Evolutionary conservation across 1,140 invertebrate species (phyloP).

Genomic region (Battus philenor): DNA sequence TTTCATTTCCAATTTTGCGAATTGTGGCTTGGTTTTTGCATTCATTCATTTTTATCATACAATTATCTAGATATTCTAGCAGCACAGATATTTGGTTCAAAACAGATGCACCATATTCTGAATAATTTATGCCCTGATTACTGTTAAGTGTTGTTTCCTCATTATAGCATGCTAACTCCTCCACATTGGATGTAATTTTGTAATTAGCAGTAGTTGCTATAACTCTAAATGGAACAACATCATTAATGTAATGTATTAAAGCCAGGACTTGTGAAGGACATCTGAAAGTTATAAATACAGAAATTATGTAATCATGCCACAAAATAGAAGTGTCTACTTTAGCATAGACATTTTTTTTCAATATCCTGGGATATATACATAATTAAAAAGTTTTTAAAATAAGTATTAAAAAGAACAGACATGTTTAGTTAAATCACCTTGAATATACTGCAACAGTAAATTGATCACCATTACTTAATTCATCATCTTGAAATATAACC

Average conservation of each 20-base stretch:
- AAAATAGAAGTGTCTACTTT: background rate
- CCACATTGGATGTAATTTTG: slow-evolving; percentile 27
- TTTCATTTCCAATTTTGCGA: slow-evolving; percentile 36
- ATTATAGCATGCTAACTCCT: slow-evolving; percentile 25
- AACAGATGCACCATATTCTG: slow-evolving; percentile 27
- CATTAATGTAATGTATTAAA: slow-evolving; percentile 44
- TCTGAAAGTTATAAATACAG: slow-evolving; percentile 31
- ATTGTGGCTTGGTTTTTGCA: slow-evolving; percentile 24
- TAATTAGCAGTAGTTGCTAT: slow-evolving; percentile 38
- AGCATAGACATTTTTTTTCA: background rate
- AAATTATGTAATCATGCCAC: background rate
- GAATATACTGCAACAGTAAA: slow-evolving; percentile 32
- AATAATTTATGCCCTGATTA: slow-evolving; percentile 20
- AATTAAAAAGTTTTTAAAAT: background rate
- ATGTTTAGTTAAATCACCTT: slow-evolving; percentile 46
- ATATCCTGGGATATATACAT: no score
- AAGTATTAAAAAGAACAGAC: background rate
- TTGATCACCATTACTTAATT: slow-evolving; percentile 5
- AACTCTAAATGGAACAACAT: slow-evolving; percentile 40
- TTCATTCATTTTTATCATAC: slow-evolving; percentile 44
- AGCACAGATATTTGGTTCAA: slow-evolving; percentile 32
- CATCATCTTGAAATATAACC: slow-evolving; percentile 26
- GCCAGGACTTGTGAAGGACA: slow-evolving; percentile 37
- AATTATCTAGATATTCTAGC: slow-evolving; percentile 44
- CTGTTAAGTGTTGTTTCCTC: slow-evolving; percentile 18